Evolutionary conservation across 2,113 vertebrate species (phyloP).

Genomic region (Camelus bactrianus): DNA sequence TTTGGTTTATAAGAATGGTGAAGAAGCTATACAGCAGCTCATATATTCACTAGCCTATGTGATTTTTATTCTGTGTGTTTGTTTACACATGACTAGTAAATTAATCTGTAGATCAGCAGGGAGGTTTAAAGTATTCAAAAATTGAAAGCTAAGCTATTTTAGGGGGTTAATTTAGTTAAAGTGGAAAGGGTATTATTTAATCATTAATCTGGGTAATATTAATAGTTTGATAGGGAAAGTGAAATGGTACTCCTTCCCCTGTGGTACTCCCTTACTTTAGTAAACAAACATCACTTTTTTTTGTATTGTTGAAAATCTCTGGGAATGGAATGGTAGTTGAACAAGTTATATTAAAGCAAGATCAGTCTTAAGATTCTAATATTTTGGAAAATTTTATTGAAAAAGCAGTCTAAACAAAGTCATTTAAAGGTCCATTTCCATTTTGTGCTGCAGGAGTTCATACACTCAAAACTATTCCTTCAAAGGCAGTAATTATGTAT

Average conservation of each 20-base stretch:
- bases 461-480: slow-evolving; percentile 12
- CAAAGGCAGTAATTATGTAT: slow-evolving; percentile 11
- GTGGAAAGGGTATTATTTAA: slow-evolving; percentile 23
- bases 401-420: slow-evolving; percentile 49
- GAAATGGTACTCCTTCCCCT: not conserved
- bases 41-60: not conserved
- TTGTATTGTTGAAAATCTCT: not conserved
- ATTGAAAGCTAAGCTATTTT: slow-evolving; percentile 12
- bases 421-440: slow-evolving; percentile 36
- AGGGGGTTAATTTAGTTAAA: not conserved
- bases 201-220: not conserved
- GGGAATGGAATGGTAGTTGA: not conserved
- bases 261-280: not conserved
- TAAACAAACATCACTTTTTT: not conserved
- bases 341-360: not conserved
- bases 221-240: not conserved
- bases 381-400: slow-evolving; percentile 23
- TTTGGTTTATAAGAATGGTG: slow-evolving; percentile 17
- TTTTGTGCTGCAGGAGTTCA: not conserved
- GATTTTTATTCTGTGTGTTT: slow-evolving; percentile 54
- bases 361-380: slow-evolving; percentile 28
- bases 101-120: slow-evolving; percentile 10
- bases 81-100: slow-evolving; percentile 44
- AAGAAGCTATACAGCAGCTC: not conserved
- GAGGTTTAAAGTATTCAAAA: slow-evolving; percentile 53